Conservation (phyloP, 2,113 vertebrate species). For the Zosterops borbonicus region DNA sequence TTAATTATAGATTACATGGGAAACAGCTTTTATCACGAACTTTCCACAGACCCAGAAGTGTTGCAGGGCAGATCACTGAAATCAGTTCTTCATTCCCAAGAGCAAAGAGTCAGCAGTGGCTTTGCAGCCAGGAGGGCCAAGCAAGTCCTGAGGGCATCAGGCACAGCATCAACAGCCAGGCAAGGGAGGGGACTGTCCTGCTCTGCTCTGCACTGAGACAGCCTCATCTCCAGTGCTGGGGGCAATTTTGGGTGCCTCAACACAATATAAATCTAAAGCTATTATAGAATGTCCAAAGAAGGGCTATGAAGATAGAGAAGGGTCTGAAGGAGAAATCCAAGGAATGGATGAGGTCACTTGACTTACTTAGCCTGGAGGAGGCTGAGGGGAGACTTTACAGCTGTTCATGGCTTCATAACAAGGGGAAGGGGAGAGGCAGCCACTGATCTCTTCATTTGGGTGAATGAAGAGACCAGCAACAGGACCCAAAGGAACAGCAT, state of each 20-base stretch:
- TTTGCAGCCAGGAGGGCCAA: neutral
- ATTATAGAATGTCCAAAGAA: neutral
- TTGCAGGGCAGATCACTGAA: neutral
- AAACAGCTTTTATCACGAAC: neutral
- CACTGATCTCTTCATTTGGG: accelerated
- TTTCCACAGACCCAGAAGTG: neutral
- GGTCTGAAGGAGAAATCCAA: neutral
- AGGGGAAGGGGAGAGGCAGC: neutral
- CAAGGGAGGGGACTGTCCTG: accelerated
- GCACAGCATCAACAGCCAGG: accelerated
- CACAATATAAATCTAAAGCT: neutral
- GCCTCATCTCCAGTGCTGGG: accelerated
- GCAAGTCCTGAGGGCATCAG: accelerated
- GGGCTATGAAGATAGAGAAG: neutral
- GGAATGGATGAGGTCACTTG: neutral
- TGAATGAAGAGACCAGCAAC: neutral
- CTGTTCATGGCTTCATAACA: neutral
- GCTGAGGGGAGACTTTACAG: neutral
- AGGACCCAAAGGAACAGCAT: neutral
- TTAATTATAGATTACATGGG: neutral
- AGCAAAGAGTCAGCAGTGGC: neutral
- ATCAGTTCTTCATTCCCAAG: neutral
- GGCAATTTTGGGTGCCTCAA: neutral
- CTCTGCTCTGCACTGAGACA: accelerated
- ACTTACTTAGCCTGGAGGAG: neutral